These are phyloP conservation scores for Acanthaster planci DNA, from an alignment of 35 echinoderm and acorn worm species.

Conservation along the genomic window DNA sequence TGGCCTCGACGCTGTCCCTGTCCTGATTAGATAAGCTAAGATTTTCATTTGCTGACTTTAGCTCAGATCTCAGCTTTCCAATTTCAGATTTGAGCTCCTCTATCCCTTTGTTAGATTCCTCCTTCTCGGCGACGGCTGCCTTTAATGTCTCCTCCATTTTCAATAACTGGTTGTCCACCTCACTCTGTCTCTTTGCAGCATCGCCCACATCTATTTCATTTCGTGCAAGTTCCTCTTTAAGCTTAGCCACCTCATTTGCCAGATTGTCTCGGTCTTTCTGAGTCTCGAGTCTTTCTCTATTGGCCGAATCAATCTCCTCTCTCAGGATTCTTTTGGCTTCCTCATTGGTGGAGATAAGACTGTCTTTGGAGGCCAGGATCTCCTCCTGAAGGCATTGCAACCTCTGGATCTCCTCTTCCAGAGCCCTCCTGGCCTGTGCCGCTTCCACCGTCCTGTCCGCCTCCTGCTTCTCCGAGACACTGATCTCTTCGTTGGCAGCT, in stretches of 20 bases:
- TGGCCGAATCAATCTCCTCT: slow-evolving; percentile 11
- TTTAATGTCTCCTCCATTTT: slow-evolving; percentile 2
- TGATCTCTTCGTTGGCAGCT: slow-evolving; percentile 12
- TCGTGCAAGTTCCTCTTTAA: slow-evolving; percentile 8
- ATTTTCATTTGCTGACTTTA: slow-evolving; percentile 1
- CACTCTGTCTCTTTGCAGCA: not conserved
- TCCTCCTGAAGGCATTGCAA: slow-evolving; percentile 12
- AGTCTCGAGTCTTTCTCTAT: slow-evolving; percentile 12
- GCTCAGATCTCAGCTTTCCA: not conserved
- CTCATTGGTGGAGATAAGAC: slow-evolving; percentile 7
- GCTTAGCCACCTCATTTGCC: not conserved
- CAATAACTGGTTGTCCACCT: not conserved
- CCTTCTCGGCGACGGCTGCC: slow-evolving; percentile 12
- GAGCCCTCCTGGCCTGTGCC: slow-evolving; percentile 3
- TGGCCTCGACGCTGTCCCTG: slow-evolving; percentile 6
- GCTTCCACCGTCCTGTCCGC: slow-evolving; percentile 24
- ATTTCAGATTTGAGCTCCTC: slow-evolving; percentile 27
- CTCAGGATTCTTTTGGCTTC: not conserved
- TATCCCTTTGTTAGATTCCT: slow-evolving; percentile 1
- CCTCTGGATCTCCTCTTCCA: slow-evolving; percentile 33
- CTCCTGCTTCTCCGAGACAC: slow-evolving; percentile 30
- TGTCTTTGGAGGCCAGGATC: slow-evolving; percentile 1
- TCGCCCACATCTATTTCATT: not conserved
- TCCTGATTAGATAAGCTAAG: slow-evolving; percentile 22
- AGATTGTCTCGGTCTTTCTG: slow-evolving; percentile 23